Percentiles rank a stretch among this genome's conserved stretches.
Conservation (phyloP, 1,140 invertebrate species). For the Penaeus indicus region DNA sequence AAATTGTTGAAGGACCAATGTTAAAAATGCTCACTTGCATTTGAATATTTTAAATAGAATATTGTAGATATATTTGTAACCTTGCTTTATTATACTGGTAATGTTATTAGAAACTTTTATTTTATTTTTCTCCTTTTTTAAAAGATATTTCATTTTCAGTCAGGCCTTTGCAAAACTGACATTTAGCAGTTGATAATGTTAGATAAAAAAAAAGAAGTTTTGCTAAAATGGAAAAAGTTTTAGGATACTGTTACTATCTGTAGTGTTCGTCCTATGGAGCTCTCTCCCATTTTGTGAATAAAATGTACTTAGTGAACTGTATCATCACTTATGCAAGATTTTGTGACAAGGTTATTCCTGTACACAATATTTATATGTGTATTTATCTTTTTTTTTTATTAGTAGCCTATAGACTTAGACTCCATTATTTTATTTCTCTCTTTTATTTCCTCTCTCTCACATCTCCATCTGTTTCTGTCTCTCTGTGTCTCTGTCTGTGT, state of each 20-base stretch:
- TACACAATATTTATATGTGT: no score
- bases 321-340: no score
- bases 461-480: not conserved
- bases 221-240: no score
- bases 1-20: slow-evolving; percentile 51
- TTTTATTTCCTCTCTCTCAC: not conserved
- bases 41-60: slow-evolving; percentile 31
- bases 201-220: no score
- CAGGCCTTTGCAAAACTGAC: not conserved
- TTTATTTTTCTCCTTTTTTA: not conserved
- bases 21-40: slow-evolving; percentile 46
- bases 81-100: slow-evolving; percentile 20
- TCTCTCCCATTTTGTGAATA: no score
- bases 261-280: no score
- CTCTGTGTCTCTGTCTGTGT: not conserved
- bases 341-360: no score
- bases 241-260: no score
- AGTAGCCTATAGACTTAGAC: no score
- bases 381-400: no score
- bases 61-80: slow-evolving; percentile 43
- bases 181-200: no score
- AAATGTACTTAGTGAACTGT: no score
- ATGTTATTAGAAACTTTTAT: not conserved
- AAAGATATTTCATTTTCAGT: not conserved
- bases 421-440: not conserved